Evolutionary conservation across 2,797 vertebrate genomes (phyloP), one percentile per base, ranked within the genome.

Genomic region (Falco columbarius): DNA sequence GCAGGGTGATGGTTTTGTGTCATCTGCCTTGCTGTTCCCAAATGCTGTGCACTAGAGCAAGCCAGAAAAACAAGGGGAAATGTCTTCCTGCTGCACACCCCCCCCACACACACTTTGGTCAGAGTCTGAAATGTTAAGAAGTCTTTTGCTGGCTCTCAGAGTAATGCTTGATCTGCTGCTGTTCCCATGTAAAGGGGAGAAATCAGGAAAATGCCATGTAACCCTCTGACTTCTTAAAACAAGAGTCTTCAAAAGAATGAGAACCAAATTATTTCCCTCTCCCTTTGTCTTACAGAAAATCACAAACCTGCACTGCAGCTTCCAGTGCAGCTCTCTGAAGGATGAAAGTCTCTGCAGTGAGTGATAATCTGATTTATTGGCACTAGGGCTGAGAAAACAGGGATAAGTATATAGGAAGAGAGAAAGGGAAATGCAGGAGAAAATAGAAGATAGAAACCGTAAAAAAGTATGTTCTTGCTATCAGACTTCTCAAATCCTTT

Each of bases 281-380:
- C 26, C 6, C 4, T 80, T 73, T 46, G 29, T 14, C 55, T 74
- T 71, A 19, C 44, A 73, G 66, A 90, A 59, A 12, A 67, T 63
- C 76, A 54, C n/a, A 93, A 22, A 16, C n/a, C 47, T 67, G 23
- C 26, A 30, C 71, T 88, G 90, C 83, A 82, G 29, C 62, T 89
- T 46, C 62, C 63, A 61, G 38, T 14, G 27, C 24, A 75, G 81
- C 10, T 51, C 58, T 46, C n/a, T 46, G 24, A 74, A 92, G 82
- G 47, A 55, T 34, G 14, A 66, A 83, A 87, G 49, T 15, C 30
- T 40, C 70, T 58, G 44, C 10, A 95, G 30, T 0, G 0, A 91
- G 67, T 77, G 65, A 68, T 90, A 95, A 86, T 81, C 34, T 66
- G 62, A 93, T 89, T 93, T 84, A 73, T 90, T 92, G 89, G 22